Conservation (phyloP, 2,888 invertebrate species). For the Lithophane ornitopus region DNA sequence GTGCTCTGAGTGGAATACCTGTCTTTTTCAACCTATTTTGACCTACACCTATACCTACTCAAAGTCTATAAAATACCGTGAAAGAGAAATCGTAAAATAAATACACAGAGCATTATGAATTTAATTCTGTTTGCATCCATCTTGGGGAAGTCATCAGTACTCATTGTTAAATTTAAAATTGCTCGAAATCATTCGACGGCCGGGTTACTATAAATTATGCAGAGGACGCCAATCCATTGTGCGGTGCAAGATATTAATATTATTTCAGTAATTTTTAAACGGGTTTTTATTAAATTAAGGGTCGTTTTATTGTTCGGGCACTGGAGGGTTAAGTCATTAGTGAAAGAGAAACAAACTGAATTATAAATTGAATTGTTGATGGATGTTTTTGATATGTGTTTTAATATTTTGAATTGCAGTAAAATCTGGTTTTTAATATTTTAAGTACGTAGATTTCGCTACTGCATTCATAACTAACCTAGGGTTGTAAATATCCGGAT, state of each 20-base stretch:
- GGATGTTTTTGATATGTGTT: conserved; percentile 9
- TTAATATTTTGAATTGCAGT: conserved; percentile 5
- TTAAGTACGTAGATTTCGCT: background rate
- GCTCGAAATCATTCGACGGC: conserved; percentile 44
- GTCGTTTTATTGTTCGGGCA: conserved; percentile 30
- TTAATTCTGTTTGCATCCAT: conserved; percentile 33
- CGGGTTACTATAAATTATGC: conserved; percentile 60
- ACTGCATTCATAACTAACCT: background rate
- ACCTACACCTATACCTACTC: background rate
- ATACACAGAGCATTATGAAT: conserved; percentile 4
- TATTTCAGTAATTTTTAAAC: conserved; percentile 50
- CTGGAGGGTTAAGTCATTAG: conserved; percentile 36
- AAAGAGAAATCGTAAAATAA: background rate
- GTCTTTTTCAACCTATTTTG: background rate
- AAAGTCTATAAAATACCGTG: background rate
- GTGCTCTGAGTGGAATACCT: no score
- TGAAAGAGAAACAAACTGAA: conserved; percentile 43
- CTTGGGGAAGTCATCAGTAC: conserved; percentile 35
- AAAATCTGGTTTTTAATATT: background rate
- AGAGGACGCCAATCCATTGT: conserved; percentile 48
- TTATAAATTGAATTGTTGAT: conserved; percentile 35
- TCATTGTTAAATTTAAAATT: conserved; percentile 51
- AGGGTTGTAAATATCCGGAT: background rate
- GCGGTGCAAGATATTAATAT: conserved; percentile 48
- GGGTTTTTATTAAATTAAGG: conserved; percentile 25